phyloP scores from a whole-genome alignment of 2,113 vertebrate genomes.

The Corythoichthys haematopterus region DNA sequence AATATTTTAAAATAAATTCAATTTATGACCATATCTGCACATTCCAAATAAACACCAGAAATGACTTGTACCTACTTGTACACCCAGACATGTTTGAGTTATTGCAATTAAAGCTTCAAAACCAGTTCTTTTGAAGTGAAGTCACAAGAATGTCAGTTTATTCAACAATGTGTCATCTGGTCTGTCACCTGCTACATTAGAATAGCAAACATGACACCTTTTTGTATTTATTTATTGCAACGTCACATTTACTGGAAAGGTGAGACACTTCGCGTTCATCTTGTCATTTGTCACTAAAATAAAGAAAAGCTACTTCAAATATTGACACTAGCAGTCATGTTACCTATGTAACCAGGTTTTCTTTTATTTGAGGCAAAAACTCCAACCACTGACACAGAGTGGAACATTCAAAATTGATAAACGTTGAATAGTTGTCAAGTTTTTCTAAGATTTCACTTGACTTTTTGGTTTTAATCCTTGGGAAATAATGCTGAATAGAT shows the following conservation, averaged over 20 bases:
- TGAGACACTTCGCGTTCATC: neutral
- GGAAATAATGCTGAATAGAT: neutral
- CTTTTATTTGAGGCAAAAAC: neutral
- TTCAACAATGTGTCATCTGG: conserved; percentile 1
- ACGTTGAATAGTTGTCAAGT: neutral
- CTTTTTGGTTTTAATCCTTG: too few species aligned
- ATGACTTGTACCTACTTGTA: neutral
- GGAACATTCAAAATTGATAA: neutral
- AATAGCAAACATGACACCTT: conserved; percentile 18
- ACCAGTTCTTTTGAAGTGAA: neutral
- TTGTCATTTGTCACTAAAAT: neutral
- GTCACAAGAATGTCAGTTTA: neutral
- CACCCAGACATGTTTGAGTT: neutral
- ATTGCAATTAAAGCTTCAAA: neutral
- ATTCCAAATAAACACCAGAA: too few species aligned
- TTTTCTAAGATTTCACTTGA: neutral
- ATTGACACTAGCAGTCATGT: conserved; percentile 19
- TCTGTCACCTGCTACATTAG: neutral
- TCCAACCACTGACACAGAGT: neutral
- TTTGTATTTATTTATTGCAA: conserved; percentile 7
- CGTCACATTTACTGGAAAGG: conserved; percentile 1
- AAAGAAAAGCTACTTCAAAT: conserved; percentile 15
- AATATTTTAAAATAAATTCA: too few species aligned
- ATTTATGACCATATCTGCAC: too few species aligned
- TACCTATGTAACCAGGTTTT: conserved; percentile 7